Conservation (phyloP, 2,113 vertebrate genomes). For the Colaptes auratus region DNA sequence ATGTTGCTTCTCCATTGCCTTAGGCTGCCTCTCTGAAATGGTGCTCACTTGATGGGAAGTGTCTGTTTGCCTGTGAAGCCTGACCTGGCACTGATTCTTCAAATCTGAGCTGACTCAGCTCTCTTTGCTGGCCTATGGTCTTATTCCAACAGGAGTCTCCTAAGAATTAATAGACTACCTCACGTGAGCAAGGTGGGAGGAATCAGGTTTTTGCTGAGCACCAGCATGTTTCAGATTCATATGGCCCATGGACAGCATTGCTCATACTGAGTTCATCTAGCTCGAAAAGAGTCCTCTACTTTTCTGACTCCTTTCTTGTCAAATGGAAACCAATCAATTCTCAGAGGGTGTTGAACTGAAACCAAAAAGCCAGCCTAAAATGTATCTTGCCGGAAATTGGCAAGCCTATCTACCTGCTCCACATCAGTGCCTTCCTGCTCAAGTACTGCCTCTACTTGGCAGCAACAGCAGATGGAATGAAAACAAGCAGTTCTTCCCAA, state of each 20-base stretch:
- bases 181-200: not conserved
- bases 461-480: constrained; percentile 52
- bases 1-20: not conserved
- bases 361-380: constrained; percentile 11
- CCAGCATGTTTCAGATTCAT: not conserved
- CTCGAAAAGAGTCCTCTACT: constrained; percentile 13
- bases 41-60: not conserved
- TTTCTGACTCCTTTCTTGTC: constrained; percentile 51
- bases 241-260: not conserved
- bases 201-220: not conserved
- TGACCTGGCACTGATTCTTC: not conserved
- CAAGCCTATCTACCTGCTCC: constrained; percentile 50
- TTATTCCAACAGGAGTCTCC: not conserved
- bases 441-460: constrained; percentile 57
- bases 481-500: constrained; percentile 54
- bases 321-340: constrained; percentile 46
- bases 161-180: not conserved
- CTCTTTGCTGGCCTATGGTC: not conserved
- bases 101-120: not conserved
- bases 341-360: constrained; percentile 43
- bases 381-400: constrained; percentile 29
- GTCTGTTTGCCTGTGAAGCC: not conserved
- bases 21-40: not conserved
- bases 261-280: not conserved
- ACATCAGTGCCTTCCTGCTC: constrained; percentile 49